A percentile compares a stretch with the other conserved stretches of the same genome.
Conservation (phyloP, 2,113 vertebrate genomes). For the Meleagris gallopavo region DNA sequence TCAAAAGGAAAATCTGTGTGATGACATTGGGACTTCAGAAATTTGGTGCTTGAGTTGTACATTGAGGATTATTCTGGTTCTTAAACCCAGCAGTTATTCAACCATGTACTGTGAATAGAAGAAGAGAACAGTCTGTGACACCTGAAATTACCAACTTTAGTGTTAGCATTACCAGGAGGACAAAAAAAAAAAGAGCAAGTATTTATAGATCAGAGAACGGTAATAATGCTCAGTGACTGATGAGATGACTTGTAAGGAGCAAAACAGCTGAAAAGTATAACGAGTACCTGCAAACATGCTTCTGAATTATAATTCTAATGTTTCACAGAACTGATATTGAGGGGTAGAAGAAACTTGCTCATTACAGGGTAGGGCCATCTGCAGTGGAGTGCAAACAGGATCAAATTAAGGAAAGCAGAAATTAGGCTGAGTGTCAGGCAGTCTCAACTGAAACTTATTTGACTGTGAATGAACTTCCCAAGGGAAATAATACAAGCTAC, state of each 20-base stretch:
- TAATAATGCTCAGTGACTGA: constrained; percentile 5
- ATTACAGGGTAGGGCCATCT: background rate
- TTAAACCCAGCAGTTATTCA: background rate
- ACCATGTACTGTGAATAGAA: background rate
- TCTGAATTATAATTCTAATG: background rate
- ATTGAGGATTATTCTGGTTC: background rate
- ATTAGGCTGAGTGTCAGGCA: constrained; percentile 51
- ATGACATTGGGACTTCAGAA: background rate
- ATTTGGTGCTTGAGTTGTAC: background rate
- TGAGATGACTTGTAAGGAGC: background rate
- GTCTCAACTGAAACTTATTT: constrained; percentile 14
- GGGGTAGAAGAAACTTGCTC: background rate
- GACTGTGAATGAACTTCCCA: constrained; percentile 28
- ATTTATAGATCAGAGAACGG: background rate
- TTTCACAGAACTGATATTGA: background rate
- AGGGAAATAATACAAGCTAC: constrained; percentile 44
- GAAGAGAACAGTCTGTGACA: background rate
- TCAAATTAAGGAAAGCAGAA: constrained; percentile 28
- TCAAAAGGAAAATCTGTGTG: background rate
- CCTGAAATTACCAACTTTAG: constrained; percentile 37
- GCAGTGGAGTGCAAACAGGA: constrained; percentile 1
- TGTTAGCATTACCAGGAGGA: background rate
- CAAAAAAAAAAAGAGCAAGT: background rate
- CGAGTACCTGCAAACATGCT: background rate
- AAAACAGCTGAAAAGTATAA: background rate